Conservation (phyloP, 1,140 invertebrate species). For the Drosophila prosaltans region DNA sequence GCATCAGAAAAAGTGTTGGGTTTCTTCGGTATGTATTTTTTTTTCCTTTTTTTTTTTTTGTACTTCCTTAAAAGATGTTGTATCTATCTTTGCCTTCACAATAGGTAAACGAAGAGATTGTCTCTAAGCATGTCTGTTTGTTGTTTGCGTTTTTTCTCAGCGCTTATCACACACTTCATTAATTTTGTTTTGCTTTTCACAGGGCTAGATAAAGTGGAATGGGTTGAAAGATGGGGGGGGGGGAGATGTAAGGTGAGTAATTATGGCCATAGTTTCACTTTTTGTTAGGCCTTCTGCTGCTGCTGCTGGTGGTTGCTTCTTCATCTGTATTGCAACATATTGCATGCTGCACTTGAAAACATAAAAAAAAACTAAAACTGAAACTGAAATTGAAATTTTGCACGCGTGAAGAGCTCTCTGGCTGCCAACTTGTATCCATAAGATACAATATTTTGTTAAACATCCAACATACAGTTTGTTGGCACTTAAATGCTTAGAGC, state of each 20-base stretch:
- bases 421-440: slow-evolving; percentile 25
- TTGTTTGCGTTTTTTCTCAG: slow-evolving; percentile 62
- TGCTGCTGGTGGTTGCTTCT: slow-evolving; percentile 61
- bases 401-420: slow-evolving; percentile 62
- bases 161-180: slow-evolving; percentile 79
- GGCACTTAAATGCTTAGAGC: slow-evolving; percentile 53
- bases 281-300: slow-evolving; percentile 55
- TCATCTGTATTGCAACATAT: slow-evolving; percentile 39
- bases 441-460: slow-evolving; percentile 60
- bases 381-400: slow-evolving; percentile 51
- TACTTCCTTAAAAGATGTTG: slow-evolving; percentile 53
- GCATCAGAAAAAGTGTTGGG: slow-evolving; percentile 46
- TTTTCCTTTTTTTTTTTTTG: slow-evolving; percentile 61
- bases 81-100: slow-evolving; percentile 5
- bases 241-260: slow-evolving; percentile 49
- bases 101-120: slow-evolving; percentile 28
- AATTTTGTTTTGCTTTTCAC: slow-evolving; percentile 80
- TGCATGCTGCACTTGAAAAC: slow-evolving; percentile 78
- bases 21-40: slow-evolving; percentile 46
- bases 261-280: slow-evolving; percentile 75
- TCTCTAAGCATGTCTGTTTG: slow-evolving; percentile 27
- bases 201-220: slow-evolving; percentile 32
- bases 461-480: slow-evolving; percentile 62
- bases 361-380: slow-evolving; percentile 19
- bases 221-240: background rate